These are phyloP conservation scores for Champsocephalus esox DNA, from an alignment of 2,797 vertebrate species.

Conservation along the genomic window DNA sequence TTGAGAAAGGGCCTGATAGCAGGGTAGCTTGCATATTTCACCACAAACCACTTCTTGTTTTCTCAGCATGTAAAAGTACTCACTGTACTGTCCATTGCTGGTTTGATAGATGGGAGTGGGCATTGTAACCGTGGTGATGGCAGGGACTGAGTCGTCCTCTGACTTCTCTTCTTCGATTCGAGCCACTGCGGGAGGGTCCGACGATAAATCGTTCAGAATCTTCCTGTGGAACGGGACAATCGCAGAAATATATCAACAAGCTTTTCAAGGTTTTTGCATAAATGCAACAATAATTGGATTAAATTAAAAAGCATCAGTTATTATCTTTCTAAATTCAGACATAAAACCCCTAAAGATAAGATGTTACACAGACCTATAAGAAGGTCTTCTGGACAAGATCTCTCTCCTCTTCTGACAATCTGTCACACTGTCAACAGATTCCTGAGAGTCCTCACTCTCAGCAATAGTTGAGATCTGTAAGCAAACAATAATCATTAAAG, in stretches of 20 bases:
- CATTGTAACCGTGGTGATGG: conserved; percentile 98
- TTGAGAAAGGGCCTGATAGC: background rate
- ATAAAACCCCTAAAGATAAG: background rate
- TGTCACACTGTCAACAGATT: conserved; percentile 98
- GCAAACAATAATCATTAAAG: background rate
- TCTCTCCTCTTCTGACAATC: conserved; percentile 98
- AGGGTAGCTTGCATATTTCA: conserved; percentile 10
- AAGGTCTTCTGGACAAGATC: conserved; percentile 96
- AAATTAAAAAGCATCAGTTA: background rate
- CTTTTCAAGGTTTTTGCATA: too few species aligned
- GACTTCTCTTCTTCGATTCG: conserved; percentile 99
- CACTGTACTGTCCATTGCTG: conserved; percentile 99
- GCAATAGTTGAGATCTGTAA: conserved; percentile 96
- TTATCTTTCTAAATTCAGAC: background rate
- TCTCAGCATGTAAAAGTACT: conserved; percentile 64
- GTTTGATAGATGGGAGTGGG: conserved; percentile 99
- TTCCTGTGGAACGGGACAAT: conserved; percentile 84
- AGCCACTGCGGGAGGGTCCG: conserved; percentile 94
- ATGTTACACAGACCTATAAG: conserved; percentile 90
- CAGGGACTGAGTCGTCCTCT: conserved; percentile 93
- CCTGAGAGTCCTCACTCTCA: conserved; percentile 99
- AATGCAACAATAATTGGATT: background rate
- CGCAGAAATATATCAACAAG: conserved; percentile 10
- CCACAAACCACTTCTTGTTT: background rate
- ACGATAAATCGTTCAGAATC: conserved; percentile 98